These are phyloP conservation scores for Poeciliopsis retropinna DNA, from an alignment of 2,113 vertebrate species.

Conservation along the genomic window DNA sequence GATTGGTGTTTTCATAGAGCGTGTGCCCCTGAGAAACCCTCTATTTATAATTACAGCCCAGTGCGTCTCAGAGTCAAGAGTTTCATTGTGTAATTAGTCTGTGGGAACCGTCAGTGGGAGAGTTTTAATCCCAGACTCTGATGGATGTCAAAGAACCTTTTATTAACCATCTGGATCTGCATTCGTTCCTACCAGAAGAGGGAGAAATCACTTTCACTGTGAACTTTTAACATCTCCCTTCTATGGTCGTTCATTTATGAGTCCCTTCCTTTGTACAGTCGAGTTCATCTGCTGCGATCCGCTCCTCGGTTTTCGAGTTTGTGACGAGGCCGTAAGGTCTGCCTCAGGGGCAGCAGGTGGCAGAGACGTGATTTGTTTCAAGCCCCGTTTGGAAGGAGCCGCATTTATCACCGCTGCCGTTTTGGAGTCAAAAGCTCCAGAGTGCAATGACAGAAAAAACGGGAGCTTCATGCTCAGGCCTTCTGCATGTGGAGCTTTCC, in stretches of 20 bases:
- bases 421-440: slow-evolving; percentile 19
- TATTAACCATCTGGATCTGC: slow-evolving; percentile 18
- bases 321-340: slow-evolving; percentile 35
- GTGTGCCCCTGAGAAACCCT: slow-evolving; percentile 9
- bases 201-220: slow-evolving; percentile 3
- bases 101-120: slow-evolving; percentile 29
- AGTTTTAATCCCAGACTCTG: slow-evolving; percentile 26
- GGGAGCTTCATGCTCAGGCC: background rate
- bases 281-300: slow-evolving; percentile 8
- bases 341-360: background rate
- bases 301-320: background rate
- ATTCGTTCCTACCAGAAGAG: slow-evolving; percentile 4
- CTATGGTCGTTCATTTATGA: background rate
- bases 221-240: background rate
- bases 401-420: slow-evolving; percentile 29
- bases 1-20: background rate
- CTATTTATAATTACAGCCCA: slow-evolving; percentile 31
- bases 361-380: slow-evolving; percentile 34
- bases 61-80: slow-evolving; percentile 29
- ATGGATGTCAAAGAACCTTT: slow-evolving; percentile 30
- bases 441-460: background rate
- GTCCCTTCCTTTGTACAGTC: background rate
- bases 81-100: slow-evolving; percentile 31
- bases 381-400: background rate
- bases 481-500: background rate